Base-by-base conservation (phyloP, 2,797 vertebrate genomes). In the Sebastes vulpes region DNA sequence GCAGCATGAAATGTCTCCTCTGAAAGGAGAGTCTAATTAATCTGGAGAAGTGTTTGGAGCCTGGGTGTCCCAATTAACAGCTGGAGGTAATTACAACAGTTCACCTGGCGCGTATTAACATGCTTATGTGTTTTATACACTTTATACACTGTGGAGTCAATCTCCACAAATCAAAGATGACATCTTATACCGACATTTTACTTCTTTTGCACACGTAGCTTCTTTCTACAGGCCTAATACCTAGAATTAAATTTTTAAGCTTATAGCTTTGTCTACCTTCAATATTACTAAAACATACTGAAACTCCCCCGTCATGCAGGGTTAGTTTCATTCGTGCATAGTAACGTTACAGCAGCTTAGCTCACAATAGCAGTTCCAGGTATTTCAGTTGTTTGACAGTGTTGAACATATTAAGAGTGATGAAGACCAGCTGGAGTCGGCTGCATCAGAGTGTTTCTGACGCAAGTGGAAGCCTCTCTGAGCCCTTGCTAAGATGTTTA, bases 1-100 rank as follows among this genome's bases (percentile, higher is more conserved):
- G 67, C 86, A 86, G 82, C 87, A 60, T 74, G 83, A 92, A 85
- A 87, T 83, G 79, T 56, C 54, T 88, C 70, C 72, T 77, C 28
- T 77, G 79, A 90, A 87, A 90, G 71, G 25, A 77, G 4, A 60
- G 68, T 85, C 77, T 94, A 91, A 95, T 95, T 93, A 95, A 79
- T 85, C 48, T 71, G 73, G 81, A 86, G 90, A 84, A 57, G 65
- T 76, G 65, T 9, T 1, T 52, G 61, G 75, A 89, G 86, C 87
- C 88, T 86, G 7, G 18, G 86, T 67, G 82, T 67, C 86, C 89
- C 38, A 77, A 67, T 90, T 76, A 89, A 83, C 82, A 87, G 78
- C 90, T 91, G 83, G 89, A 75, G 9, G 85, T 78, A 87, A 93
- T 90, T 42, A 92, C 52, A 79, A 63, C 28, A 66, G 59, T 76